Percentiles rank a stretch among this genome's conserved stretches.
Conservation (phyloP, 2,113 vertebrate genomes). For the Eublepharis macularius region DNA sequence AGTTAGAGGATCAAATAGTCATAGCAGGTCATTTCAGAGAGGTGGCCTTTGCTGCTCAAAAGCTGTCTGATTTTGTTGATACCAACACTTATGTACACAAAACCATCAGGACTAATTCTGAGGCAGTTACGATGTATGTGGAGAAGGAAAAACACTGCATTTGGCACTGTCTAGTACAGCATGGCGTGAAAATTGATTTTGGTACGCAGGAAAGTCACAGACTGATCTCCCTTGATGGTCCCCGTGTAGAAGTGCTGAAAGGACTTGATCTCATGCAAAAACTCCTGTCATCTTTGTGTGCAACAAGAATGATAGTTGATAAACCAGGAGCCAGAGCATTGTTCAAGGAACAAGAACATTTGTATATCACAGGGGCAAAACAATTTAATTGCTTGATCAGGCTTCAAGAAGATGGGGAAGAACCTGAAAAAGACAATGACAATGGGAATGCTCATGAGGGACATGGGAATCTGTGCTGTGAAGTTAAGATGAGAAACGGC, state of each 20-base stretch:
- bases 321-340: constrained; percentile 77
- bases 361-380: constrained; percentile 49
- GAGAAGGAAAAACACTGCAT: constrained; percentile 35
- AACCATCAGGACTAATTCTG: constrained; percentile 56
- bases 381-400: constrained; percentile 75
- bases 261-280: constrained; percentile 49
- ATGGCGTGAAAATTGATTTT: constrained; percentile 68
- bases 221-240: constrained; percentile 76
- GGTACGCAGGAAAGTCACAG: constrained; percentile 20
- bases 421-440: not conserved
- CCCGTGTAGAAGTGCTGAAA: constrained; percentile 66
- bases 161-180: constrained; percentile 47
- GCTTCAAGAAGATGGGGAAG: constrained; percentile 65
- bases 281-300: constrained; percentile 55
- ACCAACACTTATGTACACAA: constrained; percentile 73
- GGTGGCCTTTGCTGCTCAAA: constrained; percentile 56
- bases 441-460: constrained; percentile 28
- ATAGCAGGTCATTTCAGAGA: constrained; percentile 74
- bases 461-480: constrained; percentile 69
- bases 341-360: constrained; percentile 67
- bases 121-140: constrained; percentile 73
- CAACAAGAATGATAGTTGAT: constrained; percentile 55
- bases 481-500: constrained; percentile 64
- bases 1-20: constrained; percentile 60
- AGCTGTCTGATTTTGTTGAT: constrained; percentile 74